Evolutionary conservation across 2,797 vertebrate species (phyloP).

Genomic region (Geotrypetes seraphini): DNA sequence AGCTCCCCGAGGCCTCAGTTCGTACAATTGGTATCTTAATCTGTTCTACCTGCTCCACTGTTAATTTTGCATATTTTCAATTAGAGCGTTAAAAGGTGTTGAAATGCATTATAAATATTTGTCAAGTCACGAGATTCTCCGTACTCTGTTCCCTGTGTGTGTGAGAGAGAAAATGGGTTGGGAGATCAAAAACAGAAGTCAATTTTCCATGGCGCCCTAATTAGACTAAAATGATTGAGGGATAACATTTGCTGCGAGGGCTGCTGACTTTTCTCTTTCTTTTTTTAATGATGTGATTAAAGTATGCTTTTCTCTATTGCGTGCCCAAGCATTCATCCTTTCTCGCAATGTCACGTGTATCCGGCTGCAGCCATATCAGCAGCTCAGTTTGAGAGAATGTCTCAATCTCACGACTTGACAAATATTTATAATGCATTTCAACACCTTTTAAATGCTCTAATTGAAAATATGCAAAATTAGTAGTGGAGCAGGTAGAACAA

Average conservation of each 20-base stretch:
- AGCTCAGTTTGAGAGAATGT: too few relatives aligned
- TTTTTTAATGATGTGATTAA: slow-evolving; percentile 4
- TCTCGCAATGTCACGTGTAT: background rate
- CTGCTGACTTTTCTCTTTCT: slow-evolving; percentile 11
- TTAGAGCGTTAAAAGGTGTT: background rate
- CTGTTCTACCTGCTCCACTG: background rate
- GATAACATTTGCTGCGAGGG: slow-evolving; percentile 4
- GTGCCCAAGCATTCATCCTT: background rate
- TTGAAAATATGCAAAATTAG: background rate
- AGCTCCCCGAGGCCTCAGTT: background rate
- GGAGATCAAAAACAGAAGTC: slow-evolving; percentile 14
- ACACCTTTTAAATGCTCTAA: background rate
- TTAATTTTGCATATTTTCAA: background rate
- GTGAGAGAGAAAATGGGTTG: slow-evolving; percentile 18
- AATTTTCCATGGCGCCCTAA: slow-evolving; percentile 3
- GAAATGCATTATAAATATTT: slow-evolving; percentile 7
- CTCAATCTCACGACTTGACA: slow-evolving; percentile 15
- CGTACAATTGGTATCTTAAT: fast-evolving
- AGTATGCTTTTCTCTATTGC: too few relatives aligned
- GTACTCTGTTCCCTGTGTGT: background rate
- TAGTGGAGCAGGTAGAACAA: background rate
- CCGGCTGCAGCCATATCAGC: background rate
- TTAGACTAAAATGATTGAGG: slow-evolving; percentile 21
- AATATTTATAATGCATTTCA: slow-evolving; percentile 11
- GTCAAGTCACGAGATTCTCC: slow-evolving; percentile 16